phyloP scores from a whole-genome alignment of 2,113 vertebrate species.

The Australoheros scitulus region DNA sequence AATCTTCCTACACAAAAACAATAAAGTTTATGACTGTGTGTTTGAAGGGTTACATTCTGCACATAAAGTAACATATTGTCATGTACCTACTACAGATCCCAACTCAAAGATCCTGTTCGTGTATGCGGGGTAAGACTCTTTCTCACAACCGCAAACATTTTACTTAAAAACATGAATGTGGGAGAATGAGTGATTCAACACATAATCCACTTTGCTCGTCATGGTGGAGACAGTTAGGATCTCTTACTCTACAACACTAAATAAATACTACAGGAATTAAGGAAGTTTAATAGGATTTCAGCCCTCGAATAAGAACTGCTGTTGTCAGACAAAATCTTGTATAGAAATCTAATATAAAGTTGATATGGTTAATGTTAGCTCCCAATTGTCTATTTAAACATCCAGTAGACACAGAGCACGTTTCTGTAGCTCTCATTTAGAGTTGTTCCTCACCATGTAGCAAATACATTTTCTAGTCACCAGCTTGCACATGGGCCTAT shows the following conservation, averaged over 20 bases:
- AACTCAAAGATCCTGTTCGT: not conserved
- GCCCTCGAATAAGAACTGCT: not conserved
- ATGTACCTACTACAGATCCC: not conserved
- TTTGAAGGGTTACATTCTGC: not conserved
- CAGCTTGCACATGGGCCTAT: too few relatives aligned
- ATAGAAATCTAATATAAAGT: not conserved
- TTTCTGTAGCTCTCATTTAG: not conserved
- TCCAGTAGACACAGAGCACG: not conserved
- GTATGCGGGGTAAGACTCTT: not conserved
- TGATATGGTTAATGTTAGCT: not conserved
- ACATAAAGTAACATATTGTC: not conserved
- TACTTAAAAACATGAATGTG: constrained; percentile 36
- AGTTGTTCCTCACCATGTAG: not conserved
- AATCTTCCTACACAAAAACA: not conserved
- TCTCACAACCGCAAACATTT: not conserved
- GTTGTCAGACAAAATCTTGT: not conserved
- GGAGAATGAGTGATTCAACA: constrained; percentile 37
- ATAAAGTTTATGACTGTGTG: not conserved
- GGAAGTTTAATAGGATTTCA: constrained; percentile 40
- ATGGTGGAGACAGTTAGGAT: constrained; percentile 24
- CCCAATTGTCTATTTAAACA: not conserved
- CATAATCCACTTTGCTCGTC: constrained; percentile 52
- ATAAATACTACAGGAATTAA: constrained; percentile 16
- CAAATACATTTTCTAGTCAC: not conserved
- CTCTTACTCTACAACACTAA: constrained; percentile 35